Evolutionary conservation across 2,113 vertebrate genomes (phyloP).

Genomic region (Collichthys lucidus): DNA sequence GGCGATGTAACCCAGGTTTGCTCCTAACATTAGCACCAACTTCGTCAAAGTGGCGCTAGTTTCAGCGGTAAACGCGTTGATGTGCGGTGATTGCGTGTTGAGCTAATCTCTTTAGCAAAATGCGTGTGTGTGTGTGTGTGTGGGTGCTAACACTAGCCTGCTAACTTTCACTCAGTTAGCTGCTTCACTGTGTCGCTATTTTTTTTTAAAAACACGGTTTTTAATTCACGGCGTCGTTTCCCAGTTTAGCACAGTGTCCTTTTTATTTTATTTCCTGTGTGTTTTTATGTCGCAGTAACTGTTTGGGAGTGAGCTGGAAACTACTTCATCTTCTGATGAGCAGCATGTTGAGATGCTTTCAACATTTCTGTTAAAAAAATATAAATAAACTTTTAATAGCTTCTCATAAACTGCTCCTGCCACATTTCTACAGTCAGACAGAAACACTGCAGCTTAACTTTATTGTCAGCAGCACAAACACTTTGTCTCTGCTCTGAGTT

Average conservation of each 20-base stretch:
- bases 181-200: neutral
- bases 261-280: neutral
- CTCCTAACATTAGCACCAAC: neutral
- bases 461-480: neutral
- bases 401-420: too few relatives aligned
- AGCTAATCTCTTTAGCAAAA: constrained; percentile 52
- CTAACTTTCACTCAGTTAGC: constrained; percentile 35
- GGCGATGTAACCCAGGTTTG: neutral
- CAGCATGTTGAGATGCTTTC: neutral
- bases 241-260: neutral
- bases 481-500: neutral
- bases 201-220: neutral
- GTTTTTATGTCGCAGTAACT: neutral
- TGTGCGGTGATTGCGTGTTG: constrained; percentile 30
- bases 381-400: too few relatives aligned
- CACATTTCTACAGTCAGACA: too few relatives aligned
- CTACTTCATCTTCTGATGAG: neutral
- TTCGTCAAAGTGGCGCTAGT: constrained; percentile 31
- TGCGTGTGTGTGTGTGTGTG: neutral
- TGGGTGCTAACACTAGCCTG: constrained; percentile 61
- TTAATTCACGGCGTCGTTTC: neutral
- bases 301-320: neutral
- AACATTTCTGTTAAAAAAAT: neutral
- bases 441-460: neutral
- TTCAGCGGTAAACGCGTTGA: neutral